phyloP scores from a whole-genome alignment of 2,888 invertebrate genomes.

The Biston stratarius region DNA sequence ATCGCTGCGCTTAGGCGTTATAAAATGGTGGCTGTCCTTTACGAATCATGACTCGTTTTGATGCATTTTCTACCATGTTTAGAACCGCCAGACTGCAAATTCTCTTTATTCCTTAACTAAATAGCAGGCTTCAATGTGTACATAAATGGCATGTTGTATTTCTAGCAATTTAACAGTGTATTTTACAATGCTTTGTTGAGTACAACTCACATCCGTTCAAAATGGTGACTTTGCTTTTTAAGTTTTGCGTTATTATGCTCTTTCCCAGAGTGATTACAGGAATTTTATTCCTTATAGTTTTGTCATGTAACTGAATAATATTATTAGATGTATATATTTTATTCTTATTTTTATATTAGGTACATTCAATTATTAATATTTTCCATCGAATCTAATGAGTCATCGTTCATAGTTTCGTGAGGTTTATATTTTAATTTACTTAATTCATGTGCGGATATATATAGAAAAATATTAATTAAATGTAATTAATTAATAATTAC shows the following conservation, averaged over 20 bases:
- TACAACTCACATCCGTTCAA: slow-evolving; percentile 87
- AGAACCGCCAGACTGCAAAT: slow-evolving; percentile 53
- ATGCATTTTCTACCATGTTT: slow-evolving; percentile 70
- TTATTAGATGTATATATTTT: not conserved
- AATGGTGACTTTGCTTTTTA: slow-evolving; percentile 88
- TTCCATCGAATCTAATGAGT: slow-evolving; percentile 3
- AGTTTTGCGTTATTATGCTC: slow-evolving; percentile 44
- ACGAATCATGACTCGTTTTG: slow-evolving; percentile 73
- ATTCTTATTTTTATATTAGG: not conserved
- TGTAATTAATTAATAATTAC: not conserved
- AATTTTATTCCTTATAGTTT: not conserved
- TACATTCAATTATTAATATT: not conserved
- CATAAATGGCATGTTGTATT: slow-evolving; percentile 60
- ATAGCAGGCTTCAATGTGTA: slow-evolving; percentile 55
- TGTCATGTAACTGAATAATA: not conserved
- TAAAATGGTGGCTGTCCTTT: slow-evolving; percentile 86
- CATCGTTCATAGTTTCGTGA: not conserved
- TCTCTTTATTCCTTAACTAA: slow-evolving; percentile 58
- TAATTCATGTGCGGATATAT: not conserved
- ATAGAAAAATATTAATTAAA: not conserved
- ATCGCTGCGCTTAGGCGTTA: slow-evolving; percentile 84
- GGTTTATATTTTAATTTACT: not conserved
- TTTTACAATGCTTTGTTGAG: slow-evolving; percentile 79
- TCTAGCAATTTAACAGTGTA: slow-evolving; percentile 56
- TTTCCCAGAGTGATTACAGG: slow-evolving; percentile 29